phyloP scores from a whole-genome alignment of 2,888 invertebrate genomes.

The Hydrotaea cyrtoneurina region DNA sequence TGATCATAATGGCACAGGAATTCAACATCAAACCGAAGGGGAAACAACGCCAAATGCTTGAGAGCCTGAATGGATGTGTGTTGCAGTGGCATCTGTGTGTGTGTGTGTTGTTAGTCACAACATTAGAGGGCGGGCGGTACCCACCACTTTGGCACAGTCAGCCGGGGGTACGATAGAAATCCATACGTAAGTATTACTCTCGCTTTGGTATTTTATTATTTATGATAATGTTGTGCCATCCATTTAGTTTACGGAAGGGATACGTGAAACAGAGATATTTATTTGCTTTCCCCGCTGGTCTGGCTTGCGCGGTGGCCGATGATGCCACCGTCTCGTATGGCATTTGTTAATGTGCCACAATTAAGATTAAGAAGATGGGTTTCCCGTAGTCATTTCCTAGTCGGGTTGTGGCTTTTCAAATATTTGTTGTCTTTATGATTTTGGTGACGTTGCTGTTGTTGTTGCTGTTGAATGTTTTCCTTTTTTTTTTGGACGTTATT shows the following conservation, averaged over 20 bases:
- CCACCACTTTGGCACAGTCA: not conserved
- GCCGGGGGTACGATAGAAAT: constrained; percentile 16
- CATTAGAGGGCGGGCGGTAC: not conserved
- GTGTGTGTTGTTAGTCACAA: not conserved
- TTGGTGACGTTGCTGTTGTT: not conserved
- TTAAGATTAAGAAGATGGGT: constrained; percentile 80
- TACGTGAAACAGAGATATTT: not conserved
- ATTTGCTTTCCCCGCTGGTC: not conserved
- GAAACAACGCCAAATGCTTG: not conserved
- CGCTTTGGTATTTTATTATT: constrained; percentile 77
- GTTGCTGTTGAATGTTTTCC: not conserved
- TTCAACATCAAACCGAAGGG: not conserved
- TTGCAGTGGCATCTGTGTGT: not conserved
- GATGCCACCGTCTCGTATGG: not conserved
- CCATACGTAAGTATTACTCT: constrained; percentile 18
- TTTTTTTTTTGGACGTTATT: not conserved
- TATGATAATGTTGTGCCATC: constrained; percentile 80
- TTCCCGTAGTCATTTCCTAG: constrained; percentile 68
- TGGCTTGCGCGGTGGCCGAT: not conserved
- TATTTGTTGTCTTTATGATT: constrained; percentile 23
- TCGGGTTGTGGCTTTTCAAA: constrained; percentile 4
- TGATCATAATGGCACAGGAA: constrained; percentile 7
- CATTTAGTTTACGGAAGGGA: constrained; percentile 75
- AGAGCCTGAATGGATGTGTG: not conserved
- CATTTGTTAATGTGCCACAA: constrained; percentile 77